Evolutionary conservation across 2,113 vertebrate species (phyloP).

Genomic region (Lates calcarifer): DNA sequence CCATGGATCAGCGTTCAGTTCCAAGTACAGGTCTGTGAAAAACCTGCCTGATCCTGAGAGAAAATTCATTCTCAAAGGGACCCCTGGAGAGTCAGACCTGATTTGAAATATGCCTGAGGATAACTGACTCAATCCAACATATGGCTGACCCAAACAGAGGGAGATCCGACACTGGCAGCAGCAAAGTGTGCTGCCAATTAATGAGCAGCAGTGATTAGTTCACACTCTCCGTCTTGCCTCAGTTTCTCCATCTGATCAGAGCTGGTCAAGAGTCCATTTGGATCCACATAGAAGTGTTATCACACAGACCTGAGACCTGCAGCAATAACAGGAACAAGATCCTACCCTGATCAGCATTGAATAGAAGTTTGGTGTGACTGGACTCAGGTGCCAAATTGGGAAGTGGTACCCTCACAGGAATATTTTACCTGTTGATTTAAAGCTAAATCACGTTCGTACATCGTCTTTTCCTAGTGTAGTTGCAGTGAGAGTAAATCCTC

Average conservation of each 20-base stretch:
- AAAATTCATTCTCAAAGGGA: neutral
- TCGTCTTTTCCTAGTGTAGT: neutral
- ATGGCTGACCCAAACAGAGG: too few species aligned
- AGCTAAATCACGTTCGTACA: neutral
- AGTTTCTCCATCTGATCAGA: neutral
- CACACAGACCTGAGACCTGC: neutral
- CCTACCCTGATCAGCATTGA: neutral
- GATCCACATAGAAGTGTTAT: neutral
- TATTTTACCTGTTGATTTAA: neutral
- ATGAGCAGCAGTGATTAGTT: too few species aligned
- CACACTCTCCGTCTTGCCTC: too few species aligned
- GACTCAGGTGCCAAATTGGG: neutral
- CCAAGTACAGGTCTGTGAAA: neutral
- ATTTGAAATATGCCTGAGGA: too few species aligned
- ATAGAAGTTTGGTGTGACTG: neutral
- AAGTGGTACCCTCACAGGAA: neutral
- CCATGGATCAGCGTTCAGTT: neutral
- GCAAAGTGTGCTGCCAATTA: too few species aligned
- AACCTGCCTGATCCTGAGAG: neutral
- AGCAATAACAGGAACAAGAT: too few species aligned
- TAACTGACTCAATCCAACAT: too few species aligned
- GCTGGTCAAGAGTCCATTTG: neutral
- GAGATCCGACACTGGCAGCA: too few species aligned
- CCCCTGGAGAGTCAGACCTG: too few species aligned
- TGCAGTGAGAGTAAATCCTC: neutral